These are phyloP conservation scores for Halocaridina rubra DNA, from an alignment of 2,888 invertebrate genomes.

Conservation along the genomic window DNA sequence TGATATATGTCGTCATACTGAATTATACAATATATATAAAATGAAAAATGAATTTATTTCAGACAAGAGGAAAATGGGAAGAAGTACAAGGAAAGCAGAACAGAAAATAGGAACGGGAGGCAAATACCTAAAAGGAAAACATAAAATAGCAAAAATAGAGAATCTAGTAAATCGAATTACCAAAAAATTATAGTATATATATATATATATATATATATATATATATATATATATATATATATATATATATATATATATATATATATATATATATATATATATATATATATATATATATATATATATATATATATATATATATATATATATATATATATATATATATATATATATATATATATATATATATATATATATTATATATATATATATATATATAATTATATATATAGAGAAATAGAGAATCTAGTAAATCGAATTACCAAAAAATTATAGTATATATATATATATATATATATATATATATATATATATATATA, in stretches of 20 bases:
- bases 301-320: not conserved
- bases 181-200: not conserved
- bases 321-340: not conserved
- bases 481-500: slow-evolving; percentile 8
- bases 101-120: too few relatives aligned
- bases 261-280: slow-evolving; percentile 1
- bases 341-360: not conserved
- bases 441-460: not conserved
- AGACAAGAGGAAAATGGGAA: too few relatives aligned
- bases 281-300: not conserved
- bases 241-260: slow-evolving; percentile 8
- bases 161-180: not conserved
- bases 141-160: not conserved
- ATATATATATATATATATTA: not conserved
- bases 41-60: too few relatives aligned
- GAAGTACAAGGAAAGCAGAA: too few relatives aligned
- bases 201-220: not conserved
- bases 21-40: too few relatives aligned
- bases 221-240: slow-evolving; percentile 8
- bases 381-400: not conserved
- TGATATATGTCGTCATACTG: too few relatives aligned
- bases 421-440: not conserved
- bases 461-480: not conserved
- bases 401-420: not conserved
- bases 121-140: too few relatives aligned